A percentile compares a stretch with the other conserved stretches of the same genome.
These are phyloP conservation scores for Agrilus planipennis DNA, from an alignment of 1,140 invertebrate genomes.

Conservation along the genomic window DNA sequence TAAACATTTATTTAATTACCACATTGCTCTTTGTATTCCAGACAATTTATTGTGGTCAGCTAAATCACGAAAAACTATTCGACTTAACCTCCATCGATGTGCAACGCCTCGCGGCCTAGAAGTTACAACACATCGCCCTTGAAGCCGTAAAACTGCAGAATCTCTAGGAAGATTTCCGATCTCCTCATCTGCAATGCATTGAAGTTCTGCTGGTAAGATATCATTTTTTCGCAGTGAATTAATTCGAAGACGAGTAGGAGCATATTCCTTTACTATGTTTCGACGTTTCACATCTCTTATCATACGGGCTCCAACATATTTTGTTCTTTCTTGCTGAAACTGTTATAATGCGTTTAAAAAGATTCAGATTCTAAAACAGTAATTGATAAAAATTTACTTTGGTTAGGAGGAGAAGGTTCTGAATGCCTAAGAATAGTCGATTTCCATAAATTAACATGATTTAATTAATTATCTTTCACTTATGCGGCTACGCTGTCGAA, in stretches of 20 bases:
- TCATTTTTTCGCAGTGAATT: conserved; percentile 68
- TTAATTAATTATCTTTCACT: no score
- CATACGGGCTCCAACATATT: conserved; percentile 47
- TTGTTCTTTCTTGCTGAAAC: conserved; percentile 5
- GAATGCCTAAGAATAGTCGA: no score
- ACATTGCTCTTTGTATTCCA: conserved; percentile 79
- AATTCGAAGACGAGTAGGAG: conserved; percentile 55
- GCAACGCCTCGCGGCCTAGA: conserved; percentile 61
- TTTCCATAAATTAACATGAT: no score
- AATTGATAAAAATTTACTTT: no score
- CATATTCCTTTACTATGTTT: conserved; percentile 56
- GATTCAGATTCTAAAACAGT: no score
- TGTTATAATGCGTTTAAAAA: no score
- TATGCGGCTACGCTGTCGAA: no score
- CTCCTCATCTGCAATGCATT: conserved; percentile 59
- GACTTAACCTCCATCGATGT: conserved; percentile 65
- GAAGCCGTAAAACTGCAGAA: conserved; percentile 49
- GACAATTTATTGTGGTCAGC: conserved; percentile 85
- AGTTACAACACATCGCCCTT: conserved; percentile 68
- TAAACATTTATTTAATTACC: no score
- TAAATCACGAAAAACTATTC: conserved; percentile 76
- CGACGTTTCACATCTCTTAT: conserved; percentile 70
- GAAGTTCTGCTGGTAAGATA: conserved; percentile 67
- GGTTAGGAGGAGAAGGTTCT: no score
- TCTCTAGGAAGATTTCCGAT: conserved; percentile 65